phyloP scores from a whole-genome alignment of 2,113 vertebrate species.

The Ochotona princeps region DNA sequence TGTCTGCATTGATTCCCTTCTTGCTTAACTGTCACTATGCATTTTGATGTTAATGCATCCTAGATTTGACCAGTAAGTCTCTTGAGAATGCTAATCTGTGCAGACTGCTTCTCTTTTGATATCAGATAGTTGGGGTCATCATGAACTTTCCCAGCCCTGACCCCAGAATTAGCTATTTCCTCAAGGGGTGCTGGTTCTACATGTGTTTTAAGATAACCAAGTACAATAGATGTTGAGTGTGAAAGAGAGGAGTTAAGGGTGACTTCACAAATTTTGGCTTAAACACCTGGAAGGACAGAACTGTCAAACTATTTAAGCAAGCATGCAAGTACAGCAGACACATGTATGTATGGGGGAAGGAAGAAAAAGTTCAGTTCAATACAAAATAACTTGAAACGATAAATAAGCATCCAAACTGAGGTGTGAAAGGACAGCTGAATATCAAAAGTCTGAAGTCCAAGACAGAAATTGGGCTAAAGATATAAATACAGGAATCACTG shows the following conservation, averaged over 20 bases:
- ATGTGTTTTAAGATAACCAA: background rate
- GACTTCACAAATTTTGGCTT: background rate
- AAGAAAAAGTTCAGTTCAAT: background rate
- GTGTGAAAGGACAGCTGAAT: background rate
- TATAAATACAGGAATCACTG: background rate
- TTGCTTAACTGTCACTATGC: constrained; percentile 38
- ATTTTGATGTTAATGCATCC: background rate
- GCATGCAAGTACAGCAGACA: background rate
- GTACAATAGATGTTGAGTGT: background rate
- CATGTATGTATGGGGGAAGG: background rate
- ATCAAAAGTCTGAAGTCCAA: background rate
- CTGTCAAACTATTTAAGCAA: background rate
- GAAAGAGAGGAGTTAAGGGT: background rate
- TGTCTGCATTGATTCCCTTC: background rate
- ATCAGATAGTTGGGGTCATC: constrained; percentile 6
- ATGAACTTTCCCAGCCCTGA: background rate
- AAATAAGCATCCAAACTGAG: background rate
- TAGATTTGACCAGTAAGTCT: background rate
- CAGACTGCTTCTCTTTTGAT: background rate
- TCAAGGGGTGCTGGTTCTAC: background rate
- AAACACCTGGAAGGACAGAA: background rate
- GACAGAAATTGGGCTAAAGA: constrained; percentile 4
- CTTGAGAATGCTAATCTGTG: background rate
- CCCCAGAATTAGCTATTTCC: background rate
- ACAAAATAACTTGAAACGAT: constrained; percentile 11